Percentiles rank a stretch among this genome's conserved stretches.
Evolutionary conservation across 2,888 invertebrate species (phyloP).

Genomic region (Temnothorax rugatulus): DNA sequence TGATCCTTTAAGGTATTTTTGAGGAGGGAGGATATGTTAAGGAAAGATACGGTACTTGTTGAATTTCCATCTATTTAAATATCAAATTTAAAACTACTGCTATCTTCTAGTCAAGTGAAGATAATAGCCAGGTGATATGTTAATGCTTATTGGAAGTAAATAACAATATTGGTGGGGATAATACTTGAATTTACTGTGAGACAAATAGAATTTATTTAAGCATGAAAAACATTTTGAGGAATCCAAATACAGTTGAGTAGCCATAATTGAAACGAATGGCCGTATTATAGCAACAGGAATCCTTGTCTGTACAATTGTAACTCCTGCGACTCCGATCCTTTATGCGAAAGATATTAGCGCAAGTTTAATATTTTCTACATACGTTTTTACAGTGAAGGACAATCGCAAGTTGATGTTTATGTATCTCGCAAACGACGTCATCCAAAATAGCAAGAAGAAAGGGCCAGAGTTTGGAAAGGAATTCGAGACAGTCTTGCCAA

Average conservation of each 20-base stretch:
- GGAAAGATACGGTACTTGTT: background rate
- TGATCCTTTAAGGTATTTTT: background rate
- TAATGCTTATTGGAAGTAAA: background rate
- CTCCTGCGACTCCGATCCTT: background rate
- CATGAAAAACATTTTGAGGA: background rate
- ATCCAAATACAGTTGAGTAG: background rate
- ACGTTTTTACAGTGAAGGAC: conserved; percentile 91
- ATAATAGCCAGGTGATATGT: background rate
- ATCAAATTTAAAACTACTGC: background rate
- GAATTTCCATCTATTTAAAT: background rate
- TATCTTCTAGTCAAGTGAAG: background rate
- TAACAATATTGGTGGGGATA: background rate
- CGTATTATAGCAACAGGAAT: background rate
- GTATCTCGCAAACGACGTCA: conserved; percentile 99
- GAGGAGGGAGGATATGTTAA: background rate
- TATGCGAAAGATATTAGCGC: background rate
- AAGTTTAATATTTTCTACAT: conserved; percentile 11
- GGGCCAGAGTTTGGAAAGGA: conserved; percentile 98
- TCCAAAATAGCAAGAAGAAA: conserved; percentile 99
- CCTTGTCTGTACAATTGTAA: background rate
- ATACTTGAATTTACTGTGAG: background rate
- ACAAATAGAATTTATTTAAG: background rate
- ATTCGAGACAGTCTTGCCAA: conserved; percentile 93
- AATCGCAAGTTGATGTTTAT: conserved; percentile 96
- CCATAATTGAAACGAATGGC: too few species aligned